Evolutionary conservation across 2,113 vertebrate species (phyloP), one percentile per base, ranked within the genome.

Genomic region (Sprattus sprattus): DNA sequence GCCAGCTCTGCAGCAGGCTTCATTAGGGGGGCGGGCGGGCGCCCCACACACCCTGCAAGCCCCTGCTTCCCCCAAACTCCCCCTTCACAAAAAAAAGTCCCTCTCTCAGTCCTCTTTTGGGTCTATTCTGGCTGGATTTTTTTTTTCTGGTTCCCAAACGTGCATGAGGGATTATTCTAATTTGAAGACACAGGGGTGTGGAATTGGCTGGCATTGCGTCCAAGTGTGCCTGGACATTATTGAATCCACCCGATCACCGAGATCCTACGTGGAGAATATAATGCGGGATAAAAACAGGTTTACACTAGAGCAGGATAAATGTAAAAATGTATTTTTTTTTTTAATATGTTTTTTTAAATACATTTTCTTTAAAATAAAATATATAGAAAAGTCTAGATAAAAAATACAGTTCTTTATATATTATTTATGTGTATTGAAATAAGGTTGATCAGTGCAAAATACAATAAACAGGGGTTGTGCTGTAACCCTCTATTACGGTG

Each of bases 41-140:
- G n/a, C 60, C 60, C 22, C 60, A 64, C 60, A 25, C 60, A 64
- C 60, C 0, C n/a, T 39, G 39, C 39, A 39, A 39, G 39, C 18
- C 6, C 4, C 54, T 1, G 11, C 16, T 20, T 18, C 11, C 3
- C 67, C 16, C 60, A 71, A 81, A 45, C 85, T 78, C 71, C 82
- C 85, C 85, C 85, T 64, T n/a, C 7, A 25, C 5, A n/a, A 64
- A 64, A n/a, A 64, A n/a, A 64, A n/a, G 22, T 64, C 60, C 60
- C n/a, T n/a, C 60, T 25, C n/a, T 9, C n/a, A 64, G 60, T 64
- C 25, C 6, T n/a, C 22, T 64, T 64, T 6, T 64, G 60, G 22
- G 60, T 64, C 60, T 64, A 64, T 64, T 64, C 60, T 64, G 60
- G 6, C 4, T 20, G 16, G 20, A 5, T 18, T 57, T 57, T 64